Evolutionary conservation across 2,888 invertebrate genomes (phyloP), one percentile per base, ranked within the genome.

Genomic region (Drosophila engyochracea): DNA sequence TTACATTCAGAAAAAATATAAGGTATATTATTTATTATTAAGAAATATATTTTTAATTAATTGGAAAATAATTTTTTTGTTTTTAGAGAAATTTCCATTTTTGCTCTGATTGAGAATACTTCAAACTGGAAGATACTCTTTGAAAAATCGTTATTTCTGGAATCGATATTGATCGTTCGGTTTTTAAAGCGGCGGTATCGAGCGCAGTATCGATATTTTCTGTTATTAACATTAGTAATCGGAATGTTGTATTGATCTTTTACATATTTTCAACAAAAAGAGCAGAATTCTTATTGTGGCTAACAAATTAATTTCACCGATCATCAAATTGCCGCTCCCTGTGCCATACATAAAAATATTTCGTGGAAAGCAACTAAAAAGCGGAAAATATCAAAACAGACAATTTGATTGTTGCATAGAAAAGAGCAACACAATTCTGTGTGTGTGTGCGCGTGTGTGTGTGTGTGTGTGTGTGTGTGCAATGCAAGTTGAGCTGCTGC

Each of bases 271-370:
- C n/a, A n/a, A n/a, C n/a, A n/a, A n/a, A n/a, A 57, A 41, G 58
- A 35, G 28, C 33, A 63, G 35, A 39, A 41, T 33, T 47, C 75
- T 76, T 77, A 62, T 77, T 70, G 70, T 81, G 74, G 78, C 71
- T 57, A 75, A 78, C 68, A 81, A 81, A 81, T 82, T 78, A 85
- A 87, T 87, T 84, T 87, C 88, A 85, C 83, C 88, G 68, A 64
- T 79, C 83, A 71, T 35, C 65, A 44, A 84, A 77, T 86, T 74
- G 79, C 66, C 67, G 52, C 37, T 70, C 69, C 74, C 57, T 68
- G 49, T 33, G 52, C 37, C 66, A 53, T 67, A 71, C 67, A 74
- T 84, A 14, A 6, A 81, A 79, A 84, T 77, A 31, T 73, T 75
- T 75, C 77, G 60, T 81, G 78, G 70, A 89, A 81, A 86, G 62